Base-by-base conservation (phyloP, 2,797 vertebrate species). In the Pseudocheirus occidentalis region DNA sequence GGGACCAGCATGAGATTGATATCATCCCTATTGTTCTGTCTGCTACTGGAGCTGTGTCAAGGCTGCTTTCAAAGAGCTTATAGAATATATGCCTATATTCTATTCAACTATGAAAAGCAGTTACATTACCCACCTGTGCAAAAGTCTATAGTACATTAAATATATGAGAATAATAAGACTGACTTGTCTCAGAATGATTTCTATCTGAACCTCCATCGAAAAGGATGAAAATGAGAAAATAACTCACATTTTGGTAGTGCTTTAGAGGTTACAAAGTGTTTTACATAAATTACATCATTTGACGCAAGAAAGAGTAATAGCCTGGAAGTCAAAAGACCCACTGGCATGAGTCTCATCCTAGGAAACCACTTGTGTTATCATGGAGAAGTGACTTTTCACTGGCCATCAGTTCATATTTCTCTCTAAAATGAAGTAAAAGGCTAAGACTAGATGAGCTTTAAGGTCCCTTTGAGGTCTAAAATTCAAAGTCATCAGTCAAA, bases 401-500 rank as follows among this genome's bases (percentile, higher is more conserved):
- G 54, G n/a, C 4, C 90, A 91, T 55, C 9, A 56, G 54, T 21
- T 91, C 31, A 21, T 11, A 55, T 55, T 10, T 54, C 34, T 56
- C 55, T 56, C n/a, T 31, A 56, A n/a, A 56, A 55, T 56, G 24
- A 55, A 91, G 16, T 56, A 55, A 56, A 56, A 56, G 34, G 1
- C 11, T 40, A 40, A 55, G 55, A 40, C 27, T 91, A 24, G n/a
- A 91, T 40, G 18, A n/a, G n/a, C 10, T 56, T 55, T 56, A 90
- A 91, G 5, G 3, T 1, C 31, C 66, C 95, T 97, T 59, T 0
- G 50, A n/a, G 52, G 46, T 56, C 91, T 59, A 7, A 53, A 54
- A 93, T 92, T 92, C 90, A 50, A 28, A 62, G 2, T 94, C 53
- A 95, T 90, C 93, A 59, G 92, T 96, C 29, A 94, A 92, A 29